Base-by-base conservation (phyloP, 2,113 vertebrate genomes). In the Albula goreensis region DNA sequence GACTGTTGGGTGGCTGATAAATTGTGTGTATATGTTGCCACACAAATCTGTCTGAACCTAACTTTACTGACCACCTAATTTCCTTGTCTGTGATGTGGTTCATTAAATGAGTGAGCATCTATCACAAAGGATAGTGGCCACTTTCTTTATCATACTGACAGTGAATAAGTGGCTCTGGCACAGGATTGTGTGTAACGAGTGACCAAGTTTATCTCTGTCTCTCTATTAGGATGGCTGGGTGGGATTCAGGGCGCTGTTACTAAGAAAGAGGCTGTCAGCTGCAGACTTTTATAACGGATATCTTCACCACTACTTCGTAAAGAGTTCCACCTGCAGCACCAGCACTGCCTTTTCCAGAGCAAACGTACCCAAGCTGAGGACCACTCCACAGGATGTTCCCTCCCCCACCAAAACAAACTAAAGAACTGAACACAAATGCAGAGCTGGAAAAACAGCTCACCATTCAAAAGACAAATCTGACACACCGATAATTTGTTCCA, bases 271-370 rank as follows among this genome's bases (percentile, higher is more conserved):
- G 31, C 93, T 99, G 41, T 96, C 97, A 1, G 97, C 98, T 48
- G 57, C 93, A 48, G 98, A 99, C 89, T 99, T 99, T 93, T 97
- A 98, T 89, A 99, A 99, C 0, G 98, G 98, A 9, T 99, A 99
- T 88, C 94, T 99, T 88, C 98, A 99, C 81, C 93, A 90, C 1
- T 96, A 92, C 87, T 89, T 95, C 89, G 92, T 94, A 87, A 92
- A 90, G 78, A 90, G 89, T 78, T 63, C 90, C 0, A 80, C 56
- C 17, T 0, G 1, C 86, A 90, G 56, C 89, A 86, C 17, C 57
- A 56, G 9, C 92, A 91, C 0, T 95, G 95, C 86, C 92, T 88
- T 79, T 99, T 99, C 93, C 90, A 96, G 85, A 98, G 97, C 25
- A 93, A 94, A 83, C 94, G 89, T 87, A 89, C 87, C 80, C 88